Evolutionary conservation across 2,797 vertebrate genomes (phyloP), one percentile per base, ranked within the genome.

Genomic region (Centroberyx gerrardi): DNA sequence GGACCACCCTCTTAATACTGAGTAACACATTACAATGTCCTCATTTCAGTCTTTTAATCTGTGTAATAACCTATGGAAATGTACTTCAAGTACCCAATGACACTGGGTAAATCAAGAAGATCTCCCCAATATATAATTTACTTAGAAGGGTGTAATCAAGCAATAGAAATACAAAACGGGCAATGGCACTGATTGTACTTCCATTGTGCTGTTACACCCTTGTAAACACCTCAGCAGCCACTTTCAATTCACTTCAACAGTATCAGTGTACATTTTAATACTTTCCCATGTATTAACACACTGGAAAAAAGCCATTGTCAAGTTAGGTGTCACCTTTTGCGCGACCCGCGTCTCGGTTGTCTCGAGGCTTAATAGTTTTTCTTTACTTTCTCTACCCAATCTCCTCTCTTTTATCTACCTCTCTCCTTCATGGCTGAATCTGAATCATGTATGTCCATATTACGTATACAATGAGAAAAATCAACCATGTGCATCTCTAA

Each of bases 121-220:
- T 29, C 54, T 65, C 31, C 8, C 5, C 5, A 33, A 70, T 74
- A 22, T 75, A 10, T 73, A 66, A 71, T 78, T 66, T 72, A 52
- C 5, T 14, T 10, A 59, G 1, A 72, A 42, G 36, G 53, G 9
- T 78, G 74, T 82, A 64, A 71, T 68, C 42, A 76, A 31, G 62
- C 18, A 14, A 52, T 56, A 69, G 73, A 80, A 80, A 70, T 31
- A 68, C 29, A 52, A 49, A 80, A 53, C 12, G 51, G 48, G 31
- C 7, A 60, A 3, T 18, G 61, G n/a, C 69, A 33, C 36, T 54
- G 58, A 76, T 74, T 38, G 52, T 78, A 55, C 42, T 10, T 44
- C 4, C 51, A 62, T 13, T 13, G 9, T 62, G 54, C 3, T 31
- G 31, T 53, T 52, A 71, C 49, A 56, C 31, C 58, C 40, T 7